phyloP scores from a whole-genome alignment of 2,113 vertebrate genomes.

The Passer montanus region DNA sequence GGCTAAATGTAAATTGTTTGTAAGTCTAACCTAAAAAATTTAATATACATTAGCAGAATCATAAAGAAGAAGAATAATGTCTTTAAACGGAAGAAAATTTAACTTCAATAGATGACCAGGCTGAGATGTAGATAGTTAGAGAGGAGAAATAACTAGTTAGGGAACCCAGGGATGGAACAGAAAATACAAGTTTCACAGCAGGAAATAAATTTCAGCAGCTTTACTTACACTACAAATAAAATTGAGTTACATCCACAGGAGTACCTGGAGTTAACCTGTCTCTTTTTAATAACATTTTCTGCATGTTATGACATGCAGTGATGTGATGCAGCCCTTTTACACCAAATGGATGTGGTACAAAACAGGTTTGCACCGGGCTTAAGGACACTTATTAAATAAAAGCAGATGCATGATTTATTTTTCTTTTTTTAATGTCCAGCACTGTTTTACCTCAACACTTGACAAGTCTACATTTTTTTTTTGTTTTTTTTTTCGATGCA shows the following conservation, averaged over 20 bases:
- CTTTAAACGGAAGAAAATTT: neutral
- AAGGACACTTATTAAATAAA: neutral
- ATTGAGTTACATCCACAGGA: neutral
- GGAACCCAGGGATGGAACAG: neutral
- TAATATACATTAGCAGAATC: neutral
- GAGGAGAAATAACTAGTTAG: neutral
- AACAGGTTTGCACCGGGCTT: neutral
- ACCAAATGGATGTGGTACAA: neutral
- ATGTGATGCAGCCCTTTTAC: neutral
- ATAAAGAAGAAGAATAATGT: neutral
- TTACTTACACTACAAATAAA: neutral
- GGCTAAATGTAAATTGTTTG: neutral
- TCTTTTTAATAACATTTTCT: neutral
- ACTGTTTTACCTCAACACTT: constrained; percentile 10
- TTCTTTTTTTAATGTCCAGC: neutral
- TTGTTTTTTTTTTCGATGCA: too few species aligned
- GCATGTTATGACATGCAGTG: neutral
- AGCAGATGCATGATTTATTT: neutral
- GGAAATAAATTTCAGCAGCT: neutral
- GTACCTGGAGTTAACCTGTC: neutral
- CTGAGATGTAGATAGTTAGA: neutral
- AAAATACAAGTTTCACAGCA: neutral
- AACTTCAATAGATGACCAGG: neutral
- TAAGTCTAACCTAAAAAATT: neutral
- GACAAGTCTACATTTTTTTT: neutral